Evolutionary conservation across 2,888 invertebrate species (phyloP), one percentile per base, ranked within the genome.

Genomic region (Blomia tropicalis): DNA sequence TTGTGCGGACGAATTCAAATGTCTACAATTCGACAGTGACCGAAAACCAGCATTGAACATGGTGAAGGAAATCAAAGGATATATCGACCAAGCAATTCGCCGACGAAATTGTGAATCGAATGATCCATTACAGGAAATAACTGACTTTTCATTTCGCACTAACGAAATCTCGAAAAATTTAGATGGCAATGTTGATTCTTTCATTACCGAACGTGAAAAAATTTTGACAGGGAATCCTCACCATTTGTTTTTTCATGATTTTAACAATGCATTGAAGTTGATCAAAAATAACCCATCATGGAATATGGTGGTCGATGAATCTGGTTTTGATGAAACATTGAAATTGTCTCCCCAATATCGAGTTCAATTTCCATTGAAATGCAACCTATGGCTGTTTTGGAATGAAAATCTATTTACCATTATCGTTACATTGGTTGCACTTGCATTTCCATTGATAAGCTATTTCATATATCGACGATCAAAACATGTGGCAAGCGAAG

Each of bases 41-140:
- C 29, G 31, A 43, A 62, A 54, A 51, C 62, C 54, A 1, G 62
- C 62, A 4, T 43, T 62, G 17, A 58, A 19, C 4, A 58, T 62
- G 25, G 43, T 54, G 29, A 62, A 62, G 23, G 56, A 62, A 56
- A 56, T 62, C 25, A 58, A 58, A 31, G 32, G 19, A 31, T 62
- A 47, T 54, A 29, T 62, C 27, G 62, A 62, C 25, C 47, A 60
- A 51, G 14, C 32, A 22, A 30, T 47, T 47, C 30, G 25, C 4
- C 25, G 32, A 1, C 22, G n/a, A 11, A 51, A 60, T 32, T 60
- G 60, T 36, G 53, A 25, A 47, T 32, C 36, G 17, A 36, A 36
- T 17, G 17, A 36, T 17, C 36, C 36, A 7, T 11, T 17, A 36
- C 23, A 2, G 5, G 51, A 60, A 27, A 32, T 51, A 17, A 60